Percentiles rank a stretch among this genome's conserved stretches.
Evolutionary conservation across 92 coral and sea anemone species (phyloP).

Genomic region (Siderastrea siderea): DNA sequence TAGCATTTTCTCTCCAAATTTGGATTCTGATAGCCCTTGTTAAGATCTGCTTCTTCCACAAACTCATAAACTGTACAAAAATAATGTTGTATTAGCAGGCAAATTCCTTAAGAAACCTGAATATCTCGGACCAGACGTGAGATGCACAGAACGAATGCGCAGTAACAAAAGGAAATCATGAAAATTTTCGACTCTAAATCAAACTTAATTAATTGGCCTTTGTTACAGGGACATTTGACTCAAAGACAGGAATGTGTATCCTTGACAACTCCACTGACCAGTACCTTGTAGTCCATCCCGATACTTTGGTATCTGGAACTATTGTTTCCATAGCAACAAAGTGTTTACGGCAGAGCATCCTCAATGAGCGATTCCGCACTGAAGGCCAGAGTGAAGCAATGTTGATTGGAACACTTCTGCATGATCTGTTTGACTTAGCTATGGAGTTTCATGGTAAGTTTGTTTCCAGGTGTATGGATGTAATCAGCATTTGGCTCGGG

Average conservation of each 20-base stretch:
- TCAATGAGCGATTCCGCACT: slow-evolving; percentile 93
- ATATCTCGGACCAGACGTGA: too few species aligned
- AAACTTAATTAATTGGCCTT: background rate
- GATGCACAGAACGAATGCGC: too few species aligned
- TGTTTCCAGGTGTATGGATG: too few species aligned
- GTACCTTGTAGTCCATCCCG: slow-evolving; percentile 92
- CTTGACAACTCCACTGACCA: slow-evolving; percentile 88
- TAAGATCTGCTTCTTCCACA: too few species aligned
- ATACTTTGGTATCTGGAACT: slow-evolving; percentile 93
- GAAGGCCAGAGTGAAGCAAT: slow-evolving; percentile 94
- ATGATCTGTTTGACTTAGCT: slow-evolving; percentile 92
- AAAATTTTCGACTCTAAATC: too few species aligned
- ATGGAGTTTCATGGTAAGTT: slow-evolving; percentile 85
- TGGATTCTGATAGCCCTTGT: too few species aligned
- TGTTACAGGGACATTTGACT: slow-evolving; percentile 71
- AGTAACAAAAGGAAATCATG: too few species aligned
- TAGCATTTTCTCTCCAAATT: too few species aligned
- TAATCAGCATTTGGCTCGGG: too few species aligned
- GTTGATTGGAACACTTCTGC: slow-evolving; percentile 94
- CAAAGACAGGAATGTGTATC: slow-evolving; percentile 72
- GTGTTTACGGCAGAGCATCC: slow-evolving; percentile 90
- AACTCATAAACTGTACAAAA: too few species aligned
- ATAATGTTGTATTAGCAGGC: too few species aligned
- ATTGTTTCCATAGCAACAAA: slow-evolving; percentile 94
- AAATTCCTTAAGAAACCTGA: too few species aligned